phyloP scores from a whole-genome alignment of 1,140 invertebrate species.

The Caenorhabditis remanei region DNA sequence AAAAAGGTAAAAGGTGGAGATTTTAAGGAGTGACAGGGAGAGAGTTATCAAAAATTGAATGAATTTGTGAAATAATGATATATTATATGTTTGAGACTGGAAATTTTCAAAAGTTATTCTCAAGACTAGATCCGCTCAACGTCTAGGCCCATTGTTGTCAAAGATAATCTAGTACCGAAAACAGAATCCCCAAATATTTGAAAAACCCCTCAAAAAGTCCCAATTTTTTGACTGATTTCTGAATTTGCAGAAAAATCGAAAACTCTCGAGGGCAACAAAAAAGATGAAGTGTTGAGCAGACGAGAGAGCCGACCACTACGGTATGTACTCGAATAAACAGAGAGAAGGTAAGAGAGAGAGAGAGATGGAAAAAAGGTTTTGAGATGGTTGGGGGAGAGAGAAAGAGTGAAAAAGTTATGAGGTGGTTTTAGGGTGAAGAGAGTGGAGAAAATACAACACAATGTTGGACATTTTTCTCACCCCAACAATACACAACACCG shows the following conservation, averaged over 20 bases:
- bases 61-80: background rate
- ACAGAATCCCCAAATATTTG: too few species aligned
- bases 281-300: constrained; percentile 51
- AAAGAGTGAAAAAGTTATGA: background rate
- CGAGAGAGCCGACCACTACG: constrained; percentile 35
- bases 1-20: background rate
- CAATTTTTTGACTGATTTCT: background rate
- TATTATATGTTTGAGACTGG: too few species aligned
- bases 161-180: too few species aligned
- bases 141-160: too few species aligned
- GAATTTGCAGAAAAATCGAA: constrained; percentile 4
- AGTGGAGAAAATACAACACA: constrained; percentile 31
- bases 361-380: background rate
- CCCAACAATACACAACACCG: background rate
- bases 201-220: too few species aligned
- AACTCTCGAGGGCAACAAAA: constrained; percentile 16
- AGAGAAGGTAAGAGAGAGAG: background rate
- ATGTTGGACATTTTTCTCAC: constrained; percentile 51
- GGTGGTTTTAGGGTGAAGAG: background rate
- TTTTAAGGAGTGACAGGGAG: too few species aligned
- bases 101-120: too few species aligned
- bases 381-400: too few species aligned
- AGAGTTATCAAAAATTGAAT: too few species aligned
- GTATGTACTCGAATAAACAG: constrained; percentile 53
- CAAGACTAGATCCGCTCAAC: too few species aligned